Evolutionary conservation across 2,797 vertebrate genomes (phyloP).

Genomic region (Cyclura pinguis): DNA sequence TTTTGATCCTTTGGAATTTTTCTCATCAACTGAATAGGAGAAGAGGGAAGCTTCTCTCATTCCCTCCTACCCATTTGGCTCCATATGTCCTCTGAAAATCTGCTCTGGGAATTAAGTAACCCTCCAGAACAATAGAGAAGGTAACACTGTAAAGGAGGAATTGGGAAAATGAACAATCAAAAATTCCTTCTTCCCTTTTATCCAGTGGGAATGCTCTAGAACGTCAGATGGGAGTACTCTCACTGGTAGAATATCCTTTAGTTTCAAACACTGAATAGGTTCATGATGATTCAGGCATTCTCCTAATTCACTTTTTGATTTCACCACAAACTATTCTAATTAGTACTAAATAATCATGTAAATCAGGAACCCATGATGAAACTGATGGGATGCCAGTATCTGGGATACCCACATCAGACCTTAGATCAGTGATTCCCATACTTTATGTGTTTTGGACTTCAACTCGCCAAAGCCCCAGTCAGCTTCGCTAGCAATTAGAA

Average conservation of each 20-base stretch:
- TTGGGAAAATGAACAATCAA: neutral
- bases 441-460: no score
- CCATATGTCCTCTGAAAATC: neutral
- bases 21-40: neutral
- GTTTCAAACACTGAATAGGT: slow-evolving; percentile 68
- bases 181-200: neutral
- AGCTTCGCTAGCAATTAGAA: no score
- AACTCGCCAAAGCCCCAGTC: no score
- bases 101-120: neutral
- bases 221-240: neutral
- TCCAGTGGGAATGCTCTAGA: neutral
- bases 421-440: neutral
- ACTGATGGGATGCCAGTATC: neutral
- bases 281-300: slow-evolving; percentile 59
- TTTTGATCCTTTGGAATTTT: neutral
- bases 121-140: neutral
- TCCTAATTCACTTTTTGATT: slow-evolving; percentile 25
- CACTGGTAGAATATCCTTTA: neutral
- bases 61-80: neutral
- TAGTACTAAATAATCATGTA: neutral
- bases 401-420: slow-evolving; percentile 4
- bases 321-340: slow-evolving; percentile 4
- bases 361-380: neutral
- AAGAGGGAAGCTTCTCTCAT: neutral
- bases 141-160: neutral